Base-by-base conservation (phyloP, 2,113 vertebrate genomes). In the Forbesichthys papilliferus region DNA sequence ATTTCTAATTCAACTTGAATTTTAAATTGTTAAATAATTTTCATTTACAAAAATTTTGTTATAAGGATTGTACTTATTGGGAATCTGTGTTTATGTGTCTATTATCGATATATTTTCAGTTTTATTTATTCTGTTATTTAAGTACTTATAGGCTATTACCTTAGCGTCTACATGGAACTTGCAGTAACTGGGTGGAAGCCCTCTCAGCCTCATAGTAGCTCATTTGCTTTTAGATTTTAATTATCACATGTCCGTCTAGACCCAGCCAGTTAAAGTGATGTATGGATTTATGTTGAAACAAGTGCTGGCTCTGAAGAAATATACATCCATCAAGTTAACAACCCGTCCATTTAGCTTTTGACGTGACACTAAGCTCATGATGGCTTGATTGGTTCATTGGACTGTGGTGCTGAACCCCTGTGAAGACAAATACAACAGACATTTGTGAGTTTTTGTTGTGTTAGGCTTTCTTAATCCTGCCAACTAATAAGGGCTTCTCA, bases 241-340 rank as follows among this genome's bases (percentile, higher is more conserved):
- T 92, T 92, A 87, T 78, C 86, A 0, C 16, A 86, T 68, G 88
- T 91, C 68, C 83, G 89, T 91, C 86, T 72, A 81, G 73, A 73
- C 71, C 83, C 82, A 68, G 75, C 92, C 93, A 94, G 94, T 96
- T 95, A 95, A 93, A 92, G 90, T 96, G 92, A 96, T 95, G 90
- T 88, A 95, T 94, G 87, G 82, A 79, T 88, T 84, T 85, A 84
- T 87, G 78, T 88, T 72, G 47, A 87, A 88, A 92, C 75, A 81
- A 79, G 78, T 51, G 60, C 75, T 65, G 74, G 4, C 83, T 88
- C 75, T 89, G 73, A 86, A 87, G 75, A 84, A 90, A 88, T 86
- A 62, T 84, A 87, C 89, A 90, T 92, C 87, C 87, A 92, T 93
- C 88, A 91, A 79, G 47, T 78, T 71, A 78, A 88, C 81, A 92